These are phyloP conservation scores for Scaptomyza polygonia DNA, from an alignment of 2,888 invertebrate species.

Conservation along the genomic window DNA sequence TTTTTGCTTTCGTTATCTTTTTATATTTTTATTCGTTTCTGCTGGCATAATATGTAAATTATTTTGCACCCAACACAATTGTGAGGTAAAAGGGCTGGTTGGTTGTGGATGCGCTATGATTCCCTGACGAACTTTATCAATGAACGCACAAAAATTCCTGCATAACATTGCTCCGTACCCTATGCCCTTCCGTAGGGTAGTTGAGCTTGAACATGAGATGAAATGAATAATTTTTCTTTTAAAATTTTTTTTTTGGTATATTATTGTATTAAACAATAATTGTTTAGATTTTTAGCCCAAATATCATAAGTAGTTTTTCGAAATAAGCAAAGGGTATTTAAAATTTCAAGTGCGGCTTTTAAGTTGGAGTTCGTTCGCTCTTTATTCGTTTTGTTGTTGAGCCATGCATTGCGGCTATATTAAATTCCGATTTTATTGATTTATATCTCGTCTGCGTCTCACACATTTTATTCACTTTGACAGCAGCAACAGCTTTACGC, in stretches of 20 bases:
- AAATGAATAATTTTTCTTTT: neutral
- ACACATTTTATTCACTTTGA: constrained; percentile 51
- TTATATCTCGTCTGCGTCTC: constrained; percentile 47
- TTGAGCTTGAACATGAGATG: neutral
- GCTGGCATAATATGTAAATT: constrained; percentile 69
- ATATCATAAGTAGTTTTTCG: too few relatives aligned
- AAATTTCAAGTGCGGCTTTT: neutral
- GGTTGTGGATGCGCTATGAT: constrained; percentile 23
- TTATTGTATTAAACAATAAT: too few relatives aligned
- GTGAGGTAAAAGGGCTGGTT: constrained; percentile 3
- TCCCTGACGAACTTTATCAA: constrained; percentile 63
- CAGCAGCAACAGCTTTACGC: constrained; percentile 50
- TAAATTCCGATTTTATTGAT: constrained; percentile 76
- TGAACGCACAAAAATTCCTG: constrained; percentile 67
- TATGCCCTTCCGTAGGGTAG: constrained; percentile 7
- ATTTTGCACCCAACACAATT: constrained; percentile 56
- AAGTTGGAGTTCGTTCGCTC: too few relatives aligned
- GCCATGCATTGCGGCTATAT: constrained; percentile 63
- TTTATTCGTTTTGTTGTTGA: constrained; percentile 9
- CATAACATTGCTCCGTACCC: constrained; percentile 30
- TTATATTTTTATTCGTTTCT: constrained; percentile 5
- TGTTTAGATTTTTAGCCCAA: too few relatives aligned
- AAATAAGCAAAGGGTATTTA: too few relatives aligned
- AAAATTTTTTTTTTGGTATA: too few relatives aligned
- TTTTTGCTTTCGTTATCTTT: constrained; percentile 3